phyloP scores from a whole-genome alignment of 1,140 invertebrate genomes.

The Aphaenogaster ashmeadi region DNA sequence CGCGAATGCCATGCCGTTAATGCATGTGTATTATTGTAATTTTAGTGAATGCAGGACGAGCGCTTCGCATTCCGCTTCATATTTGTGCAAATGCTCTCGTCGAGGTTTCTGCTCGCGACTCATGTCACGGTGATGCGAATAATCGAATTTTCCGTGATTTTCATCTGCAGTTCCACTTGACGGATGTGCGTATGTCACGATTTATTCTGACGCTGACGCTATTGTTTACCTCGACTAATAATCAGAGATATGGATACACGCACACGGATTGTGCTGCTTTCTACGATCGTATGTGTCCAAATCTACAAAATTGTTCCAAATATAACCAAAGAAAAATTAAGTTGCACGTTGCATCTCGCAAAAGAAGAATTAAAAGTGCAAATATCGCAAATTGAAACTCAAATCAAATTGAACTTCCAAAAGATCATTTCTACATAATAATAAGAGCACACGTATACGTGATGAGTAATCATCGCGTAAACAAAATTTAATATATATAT shows the following conservation, averaged over 20 bases:
- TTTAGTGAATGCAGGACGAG: constrained; percentile 54
- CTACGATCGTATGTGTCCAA: not conserved
- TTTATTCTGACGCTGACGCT: constrained; percentile 50
- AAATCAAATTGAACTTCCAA: not conserved
- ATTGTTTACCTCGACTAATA: constrained; percentile 55
- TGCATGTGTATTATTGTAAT: constrained; percentile 68
- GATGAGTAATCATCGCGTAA: not conserved
- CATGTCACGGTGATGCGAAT: constrained; percentile 59
- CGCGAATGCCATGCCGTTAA: constrained; percentile 38
- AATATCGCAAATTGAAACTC: not conserved
- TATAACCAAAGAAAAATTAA: not conserved
- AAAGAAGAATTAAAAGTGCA: not conserved
- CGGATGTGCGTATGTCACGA: constrained; percentile 59
- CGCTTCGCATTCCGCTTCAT: constrained; percentile 42
- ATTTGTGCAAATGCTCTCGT: constrained; percentile 19
- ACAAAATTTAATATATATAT: not conserved
- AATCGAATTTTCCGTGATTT: constrained; percentile 75
- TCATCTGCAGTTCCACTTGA: constrained; percentile 61
- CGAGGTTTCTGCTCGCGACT: constrained; percentile 31
- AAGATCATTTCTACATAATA: not conserved
- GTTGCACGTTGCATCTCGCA: no score
- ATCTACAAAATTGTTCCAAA: not conserved
- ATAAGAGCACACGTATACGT: not conserved
- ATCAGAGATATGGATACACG: not conserved
- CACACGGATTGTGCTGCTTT: not conserved